Evolutionary conservation across 1,140 invertebrate genomes (phyloP), one percentile per base, ranked within the genome.

Genomic region (Neotoxoptera formosana): DNA sequence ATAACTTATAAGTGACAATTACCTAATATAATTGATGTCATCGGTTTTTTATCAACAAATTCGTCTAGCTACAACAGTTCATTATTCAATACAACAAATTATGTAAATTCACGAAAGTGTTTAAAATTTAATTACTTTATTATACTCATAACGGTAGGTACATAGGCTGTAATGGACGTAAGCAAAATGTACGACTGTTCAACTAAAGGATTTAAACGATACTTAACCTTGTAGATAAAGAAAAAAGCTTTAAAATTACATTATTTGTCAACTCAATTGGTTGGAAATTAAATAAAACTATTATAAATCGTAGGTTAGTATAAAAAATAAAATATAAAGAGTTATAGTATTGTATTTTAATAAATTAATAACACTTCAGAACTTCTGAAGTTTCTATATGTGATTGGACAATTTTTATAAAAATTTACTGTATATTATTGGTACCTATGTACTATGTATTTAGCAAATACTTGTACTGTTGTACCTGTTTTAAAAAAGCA

Each of bases 41-140:
- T 86, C 1, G 45, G 25, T 47, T 47, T 0, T 86, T 86, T 86
- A 86, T 86, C 84, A 3, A 88, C 2, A 53, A 23, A 53, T n/a
- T 87, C 9, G 9, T 34, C 7, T 88, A 51, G 21, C 11, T 41
- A 30, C 4, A 86, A 34, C 20, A 51, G 47, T 51, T 88, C 17
- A 88, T 88, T 53, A 25, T 34, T 47, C 53, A 88, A 88, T 53
- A 53, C 53, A 34, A 53, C 87, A 34, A 88, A 86, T 47, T 47
- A 9, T 86, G 25, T 86, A 86, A 76, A 88, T 87, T 30, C 11
- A n/a, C 51, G 30, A 48, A 87, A 48, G 45, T 87, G 86, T 87
- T 89, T 89, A 25, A 34, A 89, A 90, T 56, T 4, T 60, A 41
- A 90, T 90, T 60, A 41, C 88, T 90, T 90, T 90, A 88, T 88